These are phyloP conservation scores for Pollimyrus isidori DNA, from an alignment of 2,113 vertebrate species.

Conservation along the genomic window DNA sequence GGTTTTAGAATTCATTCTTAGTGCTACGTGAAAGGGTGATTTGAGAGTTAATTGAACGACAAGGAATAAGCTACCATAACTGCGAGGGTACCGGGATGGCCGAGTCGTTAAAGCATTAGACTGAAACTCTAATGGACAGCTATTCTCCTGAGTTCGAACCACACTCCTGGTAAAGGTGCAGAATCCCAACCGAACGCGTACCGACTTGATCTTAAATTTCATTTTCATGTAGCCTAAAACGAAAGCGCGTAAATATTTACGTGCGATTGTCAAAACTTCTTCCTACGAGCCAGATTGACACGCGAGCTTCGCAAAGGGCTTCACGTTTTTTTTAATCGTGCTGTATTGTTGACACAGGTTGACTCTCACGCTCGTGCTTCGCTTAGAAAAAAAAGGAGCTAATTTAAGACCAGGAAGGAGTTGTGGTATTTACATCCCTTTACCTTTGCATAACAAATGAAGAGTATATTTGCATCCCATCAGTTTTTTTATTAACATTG, in stretches of 20 bases:
- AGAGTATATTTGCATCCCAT: not conserved
- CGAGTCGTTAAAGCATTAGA: not conserved
- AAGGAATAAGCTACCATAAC: accelerated
- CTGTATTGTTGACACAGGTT: not conserved
- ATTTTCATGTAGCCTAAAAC: not conserved
- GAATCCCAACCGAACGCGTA: too few species aligned
- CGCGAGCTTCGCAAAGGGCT: not conserved
- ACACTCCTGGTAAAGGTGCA: not conserved
- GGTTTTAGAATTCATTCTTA: not conserved
- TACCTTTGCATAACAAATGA: not conserved
- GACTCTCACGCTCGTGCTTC: not conserved
- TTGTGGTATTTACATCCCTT: not conserved
- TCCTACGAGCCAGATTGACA: not conserved
- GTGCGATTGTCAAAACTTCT: not conserved
- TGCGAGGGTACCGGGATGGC: not conserved
- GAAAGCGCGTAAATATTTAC: not conserved
- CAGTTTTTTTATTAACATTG: not conserved
- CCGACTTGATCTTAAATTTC: not conserved
- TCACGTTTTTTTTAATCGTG: not conserved
- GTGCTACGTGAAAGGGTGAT: not conserved
- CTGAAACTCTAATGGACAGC: not conserved
- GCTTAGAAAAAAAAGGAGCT: not conserved
- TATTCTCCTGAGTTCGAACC: not conserved
- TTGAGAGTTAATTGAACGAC: not conserved
- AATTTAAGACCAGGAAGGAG: not conserved